Evolutionary conservation across 2,797 vertebrate species (phyloP), one percentile per base, ranked within the genome.

Genomic region (Danio jaintianensis): DNA sequence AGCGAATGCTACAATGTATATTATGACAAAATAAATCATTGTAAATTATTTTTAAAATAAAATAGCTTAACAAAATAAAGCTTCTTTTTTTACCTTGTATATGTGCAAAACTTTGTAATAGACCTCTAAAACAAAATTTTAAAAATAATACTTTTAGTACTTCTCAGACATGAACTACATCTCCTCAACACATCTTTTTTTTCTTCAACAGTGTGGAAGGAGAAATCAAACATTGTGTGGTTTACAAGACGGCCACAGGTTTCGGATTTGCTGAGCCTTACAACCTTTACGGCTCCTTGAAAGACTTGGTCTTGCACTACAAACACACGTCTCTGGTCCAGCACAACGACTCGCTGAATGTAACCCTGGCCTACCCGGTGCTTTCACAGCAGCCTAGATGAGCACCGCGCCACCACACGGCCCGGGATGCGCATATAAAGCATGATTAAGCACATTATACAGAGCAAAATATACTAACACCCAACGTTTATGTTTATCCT

Each of bases 271-370:
- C 98, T 0, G 97, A 99, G 92, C 98, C 98, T 71, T 99, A 99
- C 91, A 99, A 99, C 93, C 90, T 99, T 91, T 99, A 99, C 93
- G 92, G 92, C 93, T 98, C 98, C 0, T 91, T 99, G 77, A 98
- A 98, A 91, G 98, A 99, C 95, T 96, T 99, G 89, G 98, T 99
- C 88, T 96, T 99, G 87, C 98, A 99, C 95, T 99, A 99, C 93
- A 98, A 99, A 93, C 98, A 99, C 92, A 98, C 97, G 0, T 99
- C 98, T 74, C 93, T 99, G 0, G 96, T 99, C 90, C 98, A 99
- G 96, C 98, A 99, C 97, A 99, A 99, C 84, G 98, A 99, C 96
- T 99, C 98, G 90, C 95, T 99, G 89, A 99, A 99, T 87, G 98
- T 99, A 92, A 99, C 97, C 83, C 95, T 99, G 93, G 96, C 98